These are phyloP conservation scores for Hippocampus abdominalis DNA, from an alignment of 2,113 vertebrate species.

Conservation along the genomic window DNA sequence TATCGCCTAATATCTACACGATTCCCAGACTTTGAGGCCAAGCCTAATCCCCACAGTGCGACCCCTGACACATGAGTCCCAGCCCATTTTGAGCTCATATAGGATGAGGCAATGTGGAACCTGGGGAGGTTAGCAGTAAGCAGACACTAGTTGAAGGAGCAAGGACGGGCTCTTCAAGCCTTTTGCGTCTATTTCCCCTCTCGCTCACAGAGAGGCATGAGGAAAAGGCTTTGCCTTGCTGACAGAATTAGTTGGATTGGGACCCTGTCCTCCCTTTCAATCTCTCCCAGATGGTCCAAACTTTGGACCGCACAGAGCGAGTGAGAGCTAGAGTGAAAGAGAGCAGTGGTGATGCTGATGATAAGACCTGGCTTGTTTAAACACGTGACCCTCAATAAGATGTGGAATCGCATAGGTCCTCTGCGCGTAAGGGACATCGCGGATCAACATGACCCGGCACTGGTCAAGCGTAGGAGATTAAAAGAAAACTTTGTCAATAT, in stretches of 20 bases:
- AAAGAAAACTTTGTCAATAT: neutral
- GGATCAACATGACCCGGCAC: neutral
- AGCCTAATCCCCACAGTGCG: slow-evolving; percentile 69
- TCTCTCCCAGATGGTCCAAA: slow-evolving; percentile 52
- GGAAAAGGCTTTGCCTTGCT: slow-evolving; percentile 36
- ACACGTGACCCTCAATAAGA: slow-evolving; percentile 25
- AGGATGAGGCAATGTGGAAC: slow-evolving; percentile 69
- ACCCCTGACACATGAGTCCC: slow-evolving; percentile 71
- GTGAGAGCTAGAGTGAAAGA: slow-evolving; percentile 13
- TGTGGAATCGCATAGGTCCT: neutral
- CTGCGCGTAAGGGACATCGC: neutral
- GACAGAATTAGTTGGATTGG: slow-evolving; percentile 63
- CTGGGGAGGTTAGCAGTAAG: slow-evolving; percentile 59
- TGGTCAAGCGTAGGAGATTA: neutral
- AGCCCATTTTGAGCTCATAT: slow-evolving; percentile 71
- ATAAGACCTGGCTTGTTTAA: slow-evolving; percentile 41
- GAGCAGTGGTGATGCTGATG: slow-evolving; percentile 22
- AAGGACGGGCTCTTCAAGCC: slow-evolving; percentile 37
- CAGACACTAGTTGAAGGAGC: slow-evolving; percentile 48
- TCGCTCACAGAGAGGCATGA: slow-evolving; percentile 26
- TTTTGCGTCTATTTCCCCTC: slow-evolving; percentile 12
- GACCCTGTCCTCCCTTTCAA: slow-evolving; percentile 43
- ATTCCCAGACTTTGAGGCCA: slow-evolving; percentile 71
- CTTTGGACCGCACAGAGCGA: slow-evolving; percentile 54
- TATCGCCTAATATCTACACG: slow-evolving; percentile 59